phyloP scores from a whole-genome alignment of 2,888 invertebrate genomes.

The Pharmacophagus antenor region DNA sequence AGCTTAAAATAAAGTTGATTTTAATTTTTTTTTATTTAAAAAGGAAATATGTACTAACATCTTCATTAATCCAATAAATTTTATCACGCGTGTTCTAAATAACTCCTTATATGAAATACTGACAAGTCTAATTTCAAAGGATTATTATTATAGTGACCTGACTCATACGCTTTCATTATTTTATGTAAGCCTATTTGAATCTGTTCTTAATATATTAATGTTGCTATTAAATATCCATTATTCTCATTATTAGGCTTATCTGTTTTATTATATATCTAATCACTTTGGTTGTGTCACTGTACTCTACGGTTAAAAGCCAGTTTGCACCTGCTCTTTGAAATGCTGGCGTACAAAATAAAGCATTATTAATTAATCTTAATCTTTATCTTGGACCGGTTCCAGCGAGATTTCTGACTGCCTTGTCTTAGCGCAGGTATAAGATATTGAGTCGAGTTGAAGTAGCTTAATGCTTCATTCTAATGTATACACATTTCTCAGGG shows the following conservation, averaged over 20 bases:
- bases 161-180: too few species aligned
- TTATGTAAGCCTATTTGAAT: background rate
- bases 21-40: too few species aligned
- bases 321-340: slow-evolving; percentile 30
- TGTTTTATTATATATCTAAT: slow-evolving; percentile 24
- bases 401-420: slow-evolving; percentile 29
- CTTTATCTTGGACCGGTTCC: slow-evolving; percentile 30
- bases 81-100: too few species aligned
- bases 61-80: too few species aligned
- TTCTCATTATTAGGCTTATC: slow-evolving; percentile 19
- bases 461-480: slow-evolving; percentile 20
- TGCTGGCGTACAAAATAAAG: slow-evolving; percentile 29
- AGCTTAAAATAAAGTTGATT: too few species aligned
- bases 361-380: slow-evolving; percentile 31
- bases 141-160: too few species aligned
- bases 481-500: slow-evolving; percentile 9
- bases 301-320: slow-evolving; percentile 24
- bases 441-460: slow-evolving; percentile 20
- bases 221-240: slow-evolving; percentile 13
- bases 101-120: too few species aligned
- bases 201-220: background rate
- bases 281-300: slow-evolving; percentile 27
- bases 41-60: too few species aligned
- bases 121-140: too few species aligned
- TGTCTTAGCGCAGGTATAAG: slow-evolving; percentile 27